Percentiles rank a stretch among this genome's conserved stretches.
Conservation (phyloP, 1,140 invertebrate genomes). For the Helicoverpa armigera region DNA sequence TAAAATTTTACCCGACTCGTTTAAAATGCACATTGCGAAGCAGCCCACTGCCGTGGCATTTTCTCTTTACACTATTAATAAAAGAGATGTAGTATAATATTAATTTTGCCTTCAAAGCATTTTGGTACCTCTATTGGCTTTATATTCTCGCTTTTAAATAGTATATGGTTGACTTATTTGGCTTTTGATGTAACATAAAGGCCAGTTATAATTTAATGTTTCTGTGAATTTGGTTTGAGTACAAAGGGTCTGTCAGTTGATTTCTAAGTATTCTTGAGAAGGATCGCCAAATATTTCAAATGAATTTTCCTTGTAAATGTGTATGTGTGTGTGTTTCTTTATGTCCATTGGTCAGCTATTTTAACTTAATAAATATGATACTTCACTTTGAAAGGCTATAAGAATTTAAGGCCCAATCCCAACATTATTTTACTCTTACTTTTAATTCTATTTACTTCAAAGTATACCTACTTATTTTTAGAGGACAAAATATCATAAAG, state of each 20-base stretch:
- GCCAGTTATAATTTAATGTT: conserved; percentile 8
- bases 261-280: background rate
- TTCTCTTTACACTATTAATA: conserved; percentile 46
- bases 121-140: background rate
- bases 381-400: too few relatives aligned
- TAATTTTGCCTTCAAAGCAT: background rate
- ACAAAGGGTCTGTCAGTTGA: background rate
- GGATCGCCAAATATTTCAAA: background rate
- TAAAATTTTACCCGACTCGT: conserved; percentile 30
- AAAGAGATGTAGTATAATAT: conserved; percentile 34
- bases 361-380: too few relatives aligned
- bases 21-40: conserved; percentile 29
- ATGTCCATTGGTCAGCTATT: background rate
- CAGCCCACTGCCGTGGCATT: conserved; percentile 2
- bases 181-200: conserved; percentile 4
- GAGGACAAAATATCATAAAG: too few relatives aligned
- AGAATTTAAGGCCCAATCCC: too few relatives aligned
- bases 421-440: too few relatives aligned
- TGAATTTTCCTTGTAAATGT: background rate
- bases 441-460: too few relatives aligned
- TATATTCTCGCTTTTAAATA: conserved; percentile 1
- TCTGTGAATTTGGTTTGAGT: background rate
- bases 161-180: background rate
- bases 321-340: background rate
- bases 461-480: too few relatives aligned